Base-by-base conservation (phyloP, 2,888 invertebrate species). In the Pseudococcus jackbeardsleyi region DNA sequence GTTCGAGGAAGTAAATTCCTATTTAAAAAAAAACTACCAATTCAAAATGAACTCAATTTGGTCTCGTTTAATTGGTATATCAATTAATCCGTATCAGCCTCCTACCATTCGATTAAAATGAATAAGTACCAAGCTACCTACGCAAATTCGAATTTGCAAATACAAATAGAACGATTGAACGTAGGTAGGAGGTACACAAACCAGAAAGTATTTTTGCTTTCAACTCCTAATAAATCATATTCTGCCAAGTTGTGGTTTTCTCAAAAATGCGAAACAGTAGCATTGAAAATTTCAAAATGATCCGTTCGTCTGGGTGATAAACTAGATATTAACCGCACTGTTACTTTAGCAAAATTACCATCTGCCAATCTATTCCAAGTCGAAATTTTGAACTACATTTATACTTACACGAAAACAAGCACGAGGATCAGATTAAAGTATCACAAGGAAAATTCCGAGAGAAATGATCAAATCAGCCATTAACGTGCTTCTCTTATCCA, bases 151-250 rank as follows among this genome's bases (percentile, higher is more conserved):
- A 54, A 54, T 54, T 54, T 54, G 54, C n/a, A 54, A 54, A 54
- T 6, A 9, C 42, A 42, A 42, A 42, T 42, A 42, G 0, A 54
- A n/a, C 54, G n/a, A 54, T 54, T 54, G n/a, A 54, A 54, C n/a
- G 1, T 54, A 54, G 5, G n/a, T 15, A 54, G 1, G n/a, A 54
- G 5, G n/a, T 15, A 54, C 48, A 4, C 48, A 12, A 50, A 15
- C 48, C n/a, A 54, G n/a, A 12, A 54, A 2, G 15, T 12, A 68
- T 9, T 15, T 68, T 68, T 12, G 26, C 68, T 68, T 68, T 26
- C 68, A 68, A 68, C 26, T 7, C 1, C 54, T 54, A 54, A 68
- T 68, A 68, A 68, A 68, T 68, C 68, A 68, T 68, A 26, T 68
- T 26, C 22, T 15, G 15, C 68, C 68, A 68, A 68, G 26, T 68